phyloP scores from a whole-genome alignment of 2,888 invertebrate genomes.

The Mimas tiliae region DNA sequence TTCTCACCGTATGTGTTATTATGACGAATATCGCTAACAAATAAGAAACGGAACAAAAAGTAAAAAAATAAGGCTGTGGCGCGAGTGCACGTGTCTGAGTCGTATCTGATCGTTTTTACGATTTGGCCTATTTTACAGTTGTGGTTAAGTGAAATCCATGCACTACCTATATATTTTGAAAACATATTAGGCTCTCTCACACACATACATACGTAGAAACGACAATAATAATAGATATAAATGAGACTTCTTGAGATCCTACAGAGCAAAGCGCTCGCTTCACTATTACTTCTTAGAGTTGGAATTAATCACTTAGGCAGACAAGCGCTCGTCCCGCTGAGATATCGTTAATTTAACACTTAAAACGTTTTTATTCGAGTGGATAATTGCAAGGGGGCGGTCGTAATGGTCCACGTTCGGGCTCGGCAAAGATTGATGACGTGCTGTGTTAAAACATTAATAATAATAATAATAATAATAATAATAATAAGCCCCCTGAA shows the following conservation, averaged over 20 bases:
- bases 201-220: background rate
- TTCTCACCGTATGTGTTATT: too few species aligned
- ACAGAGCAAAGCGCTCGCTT: slow-evolving; percentile 47
- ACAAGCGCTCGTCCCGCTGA: slow-evolving; percentile 72
- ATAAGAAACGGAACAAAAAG: too few species aligned
- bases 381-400: slow-evolving; percentile 80
- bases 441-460: slow-evolving; percentile 75
- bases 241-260: slow-evolving; percentile 48
- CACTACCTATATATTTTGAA: background rate
- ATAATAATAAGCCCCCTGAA: too few species aligned
- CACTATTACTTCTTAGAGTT: slow-evolving; percentile 61
- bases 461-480: too few species aligned
- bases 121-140: too few species aligned
- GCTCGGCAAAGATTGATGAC: slow-evolving; percentile 78
- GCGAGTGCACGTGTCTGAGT: too few species aligned
- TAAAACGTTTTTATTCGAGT: slow-evolving; percentile 83
- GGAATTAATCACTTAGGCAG: slow-evolving; percentile 77
- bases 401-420: slow-evolving; percentile 76
- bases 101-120: too few species aligned
- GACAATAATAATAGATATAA: slow-evolving; percentile 48
- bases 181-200: background rate
- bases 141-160: too few species aligned
- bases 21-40: too few species aligned
- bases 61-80: too few species aligned
- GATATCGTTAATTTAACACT: slow-evolving; percentile 84